A percentile compares a stretch with the other conserved stretches of the same genome.
These are phyloP conservation scores for Tetropium fuscum DNA, from an alignment of 2,888 invertebrate species.

Conservation along the genomic window DNA sequence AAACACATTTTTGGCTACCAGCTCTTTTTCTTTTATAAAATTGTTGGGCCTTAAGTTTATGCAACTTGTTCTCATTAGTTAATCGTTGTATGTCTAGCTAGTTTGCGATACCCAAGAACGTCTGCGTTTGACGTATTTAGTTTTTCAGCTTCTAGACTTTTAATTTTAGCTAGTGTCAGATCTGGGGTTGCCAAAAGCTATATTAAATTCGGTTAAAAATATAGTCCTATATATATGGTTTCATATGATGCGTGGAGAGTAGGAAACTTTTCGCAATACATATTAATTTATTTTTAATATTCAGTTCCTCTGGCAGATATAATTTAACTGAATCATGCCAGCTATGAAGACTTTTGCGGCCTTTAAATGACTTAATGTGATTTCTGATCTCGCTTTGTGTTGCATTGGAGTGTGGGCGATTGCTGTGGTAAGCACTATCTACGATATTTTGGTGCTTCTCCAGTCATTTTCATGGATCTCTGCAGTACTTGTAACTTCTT, in stretches of 20 bases:
- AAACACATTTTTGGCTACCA: no score
- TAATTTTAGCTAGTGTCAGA: background rate
- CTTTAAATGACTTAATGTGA: background rate
- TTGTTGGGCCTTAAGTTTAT: background rate
- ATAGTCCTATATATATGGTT: no score
- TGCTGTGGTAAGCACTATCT: no score
- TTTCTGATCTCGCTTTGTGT: background rate
- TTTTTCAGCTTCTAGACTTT: constrained; percentile 1
- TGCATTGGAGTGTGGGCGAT: background rate
- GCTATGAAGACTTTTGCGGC: background rate
- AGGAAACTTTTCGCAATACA: background rate
- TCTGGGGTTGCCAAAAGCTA: background rate
- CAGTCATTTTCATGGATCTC: background rate
- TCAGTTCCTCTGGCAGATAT: constrained; percentile 1
- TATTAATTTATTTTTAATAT: background rate
- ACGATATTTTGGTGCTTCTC: background rate
- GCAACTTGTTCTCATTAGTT: background rate
- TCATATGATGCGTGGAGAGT: background rate
- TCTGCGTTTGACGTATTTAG: background rate
- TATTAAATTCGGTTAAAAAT: no score
- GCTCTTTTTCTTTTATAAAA: background rate
- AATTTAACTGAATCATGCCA: background rate
- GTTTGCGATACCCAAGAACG: background rate
- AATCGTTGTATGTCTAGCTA: background rate
- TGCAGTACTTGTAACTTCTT: background rate